Base-by-base conservation (phyloP, 2,888 invertebrate genomes). In the Caenorhabditis zanzibari region DNA sequence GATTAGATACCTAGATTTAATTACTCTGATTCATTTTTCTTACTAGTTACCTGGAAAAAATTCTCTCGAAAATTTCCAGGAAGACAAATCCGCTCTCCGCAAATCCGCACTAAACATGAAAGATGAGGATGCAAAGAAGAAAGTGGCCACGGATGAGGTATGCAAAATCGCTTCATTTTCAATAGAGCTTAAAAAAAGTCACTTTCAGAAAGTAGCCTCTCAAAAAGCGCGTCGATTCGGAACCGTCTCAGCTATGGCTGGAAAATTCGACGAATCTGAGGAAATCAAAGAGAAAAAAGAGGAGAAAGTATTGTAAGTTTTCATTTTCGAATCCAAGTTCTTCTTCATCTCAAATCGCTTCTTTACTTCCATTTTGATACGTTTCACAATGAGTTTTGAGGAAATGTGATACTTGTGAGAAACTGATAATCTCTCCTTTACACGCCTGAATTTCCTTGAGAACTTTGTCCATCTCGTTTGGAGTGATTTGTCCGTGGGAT, bases 91-190 rank as follows among this genome's bases (percentile, higher is more conserved):
- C 2, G 84, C 88, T 2, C 74, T 87, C 26, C 81, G 91, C 22
- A 91, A 91, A 76, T 90, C 91, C 6, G 84, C 86, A 4, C 66
- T 90, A 22, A 91, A 91, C 69, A 91, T 91, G 91, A 89, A 82
- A 22, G 90, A 85, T 9, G 90, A 89, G 58, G 91, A 92, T 47
- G 88, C 89, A 26, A 86, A 86, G 80, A 87, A 80, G 72, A 88
- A 89, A 73, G 90, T 85, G n/a, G 86, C 87, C 56, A 83, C 73
- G 4, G 86, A 88, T 63, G 89, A 88, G 85, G 86, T 86, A 7
- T n/a, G n/a, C n/a, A n/a, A 28, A 28, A 32, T 32, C 7, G 32
- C 32, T 32, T 7, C 4, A 6, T 32, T 54, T 5, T 12, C 5
- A 1, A 14, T n/a, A 32, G 32, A 32, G 7, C 32, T 7, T 4